Evolutionary conservation across 1,140 invertebrate species (phyloP).

Genomic region (Pissodes strobi): DNA sequence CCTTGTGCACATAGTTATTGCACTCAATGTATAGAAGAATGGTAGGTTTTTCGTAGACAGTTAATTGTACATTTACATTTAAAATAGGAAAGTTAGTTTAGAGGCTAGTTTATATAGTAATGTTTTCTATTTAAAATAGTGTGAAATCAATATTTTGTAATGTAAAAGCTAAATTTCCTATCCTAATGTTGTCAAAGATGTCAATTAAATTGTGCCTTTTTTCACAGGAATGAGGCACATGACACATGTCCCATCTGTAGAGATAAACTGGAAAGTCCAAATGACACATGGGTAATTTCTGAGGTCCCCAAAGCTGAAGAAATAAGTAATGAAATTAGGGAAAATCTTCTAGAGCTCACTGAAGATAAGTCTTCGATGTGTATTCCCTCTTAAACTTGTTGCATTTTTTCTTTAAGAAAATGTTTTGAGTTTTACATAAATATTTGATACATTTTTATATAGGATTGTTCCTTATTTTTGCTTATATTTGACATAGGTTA

Average conservation of each 20-base stretch:
- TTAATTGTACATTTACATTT: not conserved
- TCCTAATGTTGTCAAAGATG: too few relatives aligned
- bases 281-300: conserved; percentile 70
- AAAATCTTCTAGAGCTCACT: conserved; percentile 47
- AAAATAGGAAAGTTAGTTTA: too few relatives aligned
- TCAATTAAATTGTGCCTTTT: conserved; percentile 28
- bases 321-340: conserved; percentile 63
- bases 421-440: too few relatives aligned
- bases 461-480: too few relatives aligned
- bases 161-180: not conserved
- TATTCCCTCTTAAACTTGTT: conserved; percentile 44
- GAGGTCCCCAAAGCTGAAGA: conserved; percentile 66
- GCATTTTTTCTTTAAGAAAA: too few relatives aligned
- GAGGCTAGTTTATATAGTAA: too few relatives aligned
- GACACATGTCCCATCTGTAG: conserved; percentile 72
- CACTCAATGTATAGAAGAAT: conserved; percentile 70
- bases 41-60: conserved; percentile 59
- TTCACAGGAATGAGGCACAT: conserved; percentile 66
- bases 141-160: not conserved
- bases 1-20: conserved; percentile 73
- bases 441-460: too few relatives aligned
- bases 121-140: too few relatives aligned
- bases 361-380: conserved; percentile 40
- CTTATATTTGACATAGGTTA: too few relatives aligned
- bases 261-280: conserved; percentile 63